These are phyloP conservation scores for Euwallacea fornicatus DNA, from an alignment of 1,140 invertebrate species.

Conservation along the genomic window DNA sequence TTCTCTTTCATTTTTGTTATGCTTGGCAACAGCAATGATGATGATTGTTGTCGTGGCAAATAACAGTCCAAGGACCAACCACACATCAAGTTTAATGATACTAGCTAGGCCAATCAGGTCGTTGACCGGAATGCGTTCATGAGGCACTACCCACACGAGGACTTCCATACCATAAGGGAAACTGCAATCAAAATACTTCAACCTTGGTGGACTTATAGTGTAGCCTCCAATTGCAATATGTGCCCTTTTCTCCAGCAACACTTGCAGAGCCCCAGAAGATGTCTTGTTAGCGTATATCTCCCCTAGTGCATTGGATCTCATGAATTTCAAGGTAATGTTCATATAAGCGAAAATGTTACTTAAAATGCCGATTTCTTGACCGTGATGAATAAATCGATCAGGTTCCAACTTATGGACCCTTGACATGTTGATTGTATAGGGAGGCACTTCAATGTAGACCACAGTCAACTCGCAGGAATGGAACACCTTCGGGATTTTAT, in stretches of 20 bases:
- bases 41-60: neutral
- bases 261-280: conserved; percentile 16
- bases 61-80: conserved; percentile 12
- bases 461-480: conserved; percentile 41
- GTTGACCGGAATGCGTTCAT: conserved; percentile 16
- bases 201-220: conserved; percentile 17
- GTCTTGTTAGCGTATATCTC: conserved; percentile 16
- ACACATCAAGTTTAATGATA: conserved; percentile 27
- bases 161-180: conserved; percentile 18
- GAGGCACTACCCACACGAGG: conserved; percentile 22
- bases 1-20: conserved; percentile 2
- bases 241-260: conserved; percentile 7
- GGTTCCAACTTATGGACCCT: neutral
- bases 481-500: conserved; percentile 42
- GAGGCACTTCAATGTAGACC: conserved; percentile 35
- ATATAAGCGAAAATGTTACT: conserved; percentile 27
- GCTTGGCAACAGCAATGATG: conserved; percentile 9
- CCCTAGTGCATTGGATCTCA: conserved; percentile 9
- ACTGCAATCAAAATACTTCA: conserved; percentile 22
- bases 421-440: conserved; percentile 36
- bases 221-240: conserved; percentile 27
- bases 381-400: conserved; percentile 18
- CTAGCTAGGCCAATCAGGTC: neutral
- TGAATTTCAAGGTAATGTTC: conserved; percentile 25
- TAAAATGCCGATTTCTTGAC: conserved; percentile 25